Percentiles rank a stretch among this genome's conserved stretches.
Conservation (phyloP, 2,113 vertebrate genomes). For the cattle (Bos taurus) region ARS-UCD2.0 NC_037335.1:20051501-20052000, state of each 20-base stretch:
- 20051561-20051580: not conserved
- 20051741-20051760: not conserved
- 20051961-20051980: not conserved
- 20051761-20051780: not conserved
- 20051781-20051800: not conserved
- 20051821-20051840: rapidly evolving
- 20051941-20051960: not conserved
- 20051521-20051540: not conserved
- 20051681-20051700: not conserved
- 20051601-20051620: not conserved
- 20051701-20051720: not conserved
- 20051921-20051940: not conserved
- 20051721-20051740: not conserved
- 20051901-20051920: not conserved
- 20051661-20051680: not conserved
- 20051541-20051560: not conserved
- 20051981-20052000: not conserved
- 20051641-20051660: not conserved
- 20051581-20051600: not conserved
- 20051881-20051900: not conserved
- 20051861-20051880: not conserved
- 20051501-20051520: not conserved
- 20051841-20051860: not conserved
- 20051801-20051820: not conserved
- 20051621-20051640: not conserved